Percentiles rank a stretch among this genome's conserved stretches.
These are phyloP conservation scores for Turritopsis rubra DNA, from an alignment of 30 jellyfish, hydroid and myxozoan genomes.

Conservation along the genomic window DNA sequence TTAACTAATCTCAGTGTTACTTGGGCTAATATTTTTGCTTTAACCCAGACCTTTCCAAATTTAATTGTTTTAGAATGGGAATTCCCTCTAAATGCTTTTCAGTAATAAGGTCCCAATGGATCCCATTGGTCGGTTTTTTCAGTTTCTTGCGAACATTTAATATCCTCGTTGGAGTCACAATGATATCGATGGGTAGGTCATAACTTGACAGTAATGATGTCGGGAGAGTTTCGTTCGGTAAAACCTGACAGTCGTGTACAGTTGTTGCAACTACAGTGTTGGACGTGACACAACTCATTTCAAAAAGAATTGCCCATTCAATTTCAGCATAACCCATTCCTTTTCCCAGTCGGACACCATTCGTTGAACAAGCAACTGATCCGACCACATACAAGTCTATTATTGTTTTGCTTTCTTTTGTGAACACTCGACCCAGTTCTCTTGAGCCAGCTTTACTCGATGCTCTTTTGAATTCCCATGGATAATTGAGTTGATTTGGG, in stretches of 20 bases:
- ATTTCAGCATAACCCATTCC: constrained; percentile 78
- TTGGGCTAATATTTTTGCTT: neutral
- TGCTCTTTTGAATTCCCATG: constrained; percentile 17
- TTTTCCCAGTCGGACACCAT: constrained; percentile 51
- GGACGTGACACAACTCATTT: constrained; percentile 47
- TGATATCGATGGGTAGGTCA: constrained; percentile 24
- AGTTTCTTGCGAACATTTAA: constrained; percentile 4
- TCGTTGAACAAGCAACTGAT: constrained; percentile 7
- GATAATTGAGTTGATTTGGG: neutral
- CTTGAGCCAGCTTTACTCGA: constrained; percentile 21
- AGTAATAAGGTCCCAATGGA: constrained; percentile 13
- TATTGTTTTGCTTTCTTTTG: neutral
- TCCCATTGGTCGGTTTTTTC: constrained; percentile 6
- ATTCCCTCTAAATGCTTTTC: constrained; percentile 9
- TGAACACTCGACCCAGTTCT: constrained; percentile 8
- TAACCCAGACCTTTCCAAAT: neutral
- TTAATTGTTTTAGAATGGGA: neutral
- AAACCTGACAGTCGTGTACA: constrained; percentile 67
- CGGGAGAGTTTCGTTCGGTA: neutral
- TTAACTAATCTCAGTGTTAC: no score
- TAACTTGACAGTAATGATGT: neutral
- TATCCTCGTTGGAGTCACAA: constrained; percentile 21
- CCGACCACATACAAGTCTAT: constrained; percentile 17
- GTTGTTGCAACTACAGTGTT: constrained; percentile 43
- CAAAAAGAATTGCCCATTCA: constrained; percentile 66